Evolutionary conservation across 2,113 vertebrate genomes (phyloP).

Genomic region (Ictalurus furcatus): DNA sequence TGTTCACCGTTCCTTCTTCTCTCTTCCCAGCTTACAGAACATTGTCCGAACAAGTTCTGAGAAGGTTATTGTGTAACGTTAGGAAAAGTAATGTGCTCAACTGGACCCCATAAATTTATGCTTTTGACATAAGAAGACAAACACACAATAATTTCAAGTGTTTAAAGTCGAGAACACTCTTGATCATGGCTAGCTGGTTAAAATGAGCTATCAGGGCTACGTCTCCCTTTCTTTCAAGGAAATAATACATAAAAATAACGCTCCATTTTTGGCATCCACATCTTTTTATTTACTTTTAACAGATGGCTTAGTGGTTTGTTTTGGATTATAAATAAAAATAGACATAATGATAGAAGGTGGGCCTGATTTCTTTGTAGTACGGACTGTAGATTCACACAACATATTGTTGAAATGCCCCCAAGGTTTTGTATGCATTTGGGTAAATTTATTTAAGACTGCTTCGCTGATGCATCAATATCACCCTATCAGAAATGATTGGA

Average conservation of each 20-base stretch:
- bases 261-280: not conserved
- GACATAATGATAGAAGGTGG: not conserved
- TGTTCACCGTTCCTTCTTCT: slow-evolving; percentile 49
- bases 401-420: not conserved
- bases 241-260: not conserved
- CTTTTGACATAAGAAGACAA: not conserved
- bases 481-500: not conserved
- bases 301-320: not conserved
- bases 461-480: not conserved
- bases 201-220: not conserved
- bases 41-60: not conserved
- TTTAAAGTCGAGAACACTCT: not conserved
- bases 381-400: not conserved
- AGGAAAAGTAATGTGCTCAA: not conserved
- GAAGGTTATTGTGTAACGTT: not conserved
- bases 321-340: not conserved
- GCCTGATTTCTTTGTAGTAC: not conserved
- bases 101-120: not conserved
- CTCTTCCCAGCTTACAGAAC: slow-evolving; percentile 14
- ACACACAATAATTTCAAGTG: not conserved
- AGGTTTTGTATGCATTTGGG: not conserved
- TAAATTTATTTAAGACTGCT: not conserved
- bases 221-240: not conserved
- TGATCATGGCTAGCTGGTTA: not conserved
- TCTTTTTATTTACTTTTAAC: not conserved